Evolutionary conservation across 2,888 invertebrate species (phyloP), one percentile per base, ranked within the genome.

Genomic region (Drosophila meridiana): DNA sequence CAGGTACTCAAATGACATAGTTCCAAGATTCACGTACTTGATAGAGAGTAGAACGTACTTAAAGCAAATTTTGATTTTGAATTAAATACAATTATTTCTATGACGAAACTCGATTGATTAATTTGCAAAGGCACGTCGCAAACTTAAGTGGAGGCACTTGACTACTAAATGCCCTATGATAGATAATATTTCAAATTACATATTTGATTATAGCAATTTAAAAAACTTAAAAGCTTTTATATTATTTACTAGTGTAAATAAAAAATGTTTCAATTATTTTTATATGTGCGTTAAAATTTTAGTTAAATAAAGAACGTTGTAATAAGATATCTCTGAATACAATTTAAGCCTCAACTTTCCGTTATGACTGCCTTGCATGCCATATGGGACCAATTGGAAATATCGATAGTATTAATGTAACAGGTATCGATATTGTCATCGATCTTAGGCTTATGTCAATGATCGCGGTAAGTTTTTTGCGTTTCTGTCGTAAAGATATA

Each of bases 401-500:
- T 76, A 76, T 80, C 78, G 77, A 76, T 65, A 50, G 26, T 13
- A 36, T 26, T 6, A 7, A 13, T 43, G 20, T 48, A n/a, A 36
- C 2, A 3, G 6, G 40, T 55, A 58, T 74, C 80, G 80, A 72
- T 78, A 62, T 20, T 50, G 3, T 20, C 14, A 65, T 65, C 69
- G 73, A 71, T 73, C 52, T 61, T 43, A 20, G 38, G 45, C 50
- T 52, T 14, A 53, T 47, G 75, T 64, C 52, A 47, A 57, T 59
- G 89, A 82, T 89, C 87, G 77, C 64, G 82, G 61, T 65, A 58
- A 66, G 68, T 70, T 69, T 73, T 73, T 58, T 76, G 65, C 79
- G 72, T 67, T 64, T 70, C 69, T 66, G 38, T 74, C 61, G 71
- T 70, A 32, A 72, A 74, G 77, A 75, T 76, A 83, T 81, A 72